Conservation (phyloP, 1,140 invertebrate genomes). For the Berghia stephanieae region DNA sequence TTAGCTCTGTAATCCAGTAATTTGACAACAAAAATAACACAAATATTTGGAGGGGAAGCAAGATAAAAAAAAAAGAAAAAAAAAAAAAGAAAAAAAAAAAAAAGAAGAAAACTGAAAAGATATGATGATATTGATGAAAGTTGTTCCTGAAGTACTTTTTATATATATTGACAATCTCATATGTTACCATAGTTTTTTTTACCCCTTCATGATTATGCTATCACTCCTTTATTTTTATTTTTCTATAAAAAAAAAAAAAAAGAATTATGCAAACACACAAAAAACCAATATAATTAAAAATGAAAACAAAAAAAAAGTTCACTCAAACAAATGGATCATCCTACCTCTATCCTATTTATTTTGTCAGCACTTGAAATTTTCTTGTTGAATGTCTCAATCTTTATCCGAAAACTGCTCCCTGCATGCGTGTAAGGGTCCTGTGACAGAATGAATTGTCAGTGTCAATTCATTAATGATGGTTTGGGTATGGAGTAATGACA, state of each 20-base stretch:
- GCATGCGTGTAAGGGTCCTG: slow-evolving; percentile 69
- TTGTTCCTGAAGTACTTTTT: too few relatives aligned
- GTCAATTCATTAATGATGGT: not conserved
- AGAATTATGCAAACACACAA: not conserved
- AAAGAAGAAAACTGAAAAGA: too few relatives aligned
- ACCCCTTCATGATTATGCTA: too few relatives aligned
- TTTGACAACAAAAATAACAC: too few relatives aligned
- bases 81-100: too few relatives aligned
- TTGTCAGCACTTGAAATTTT: slow-evolving; percentile 82
- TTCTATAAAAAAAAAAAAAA: not conserved
- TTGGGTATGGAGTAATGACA: not conserved
- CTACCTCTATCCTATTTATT: slow-evolving; percentile 85
- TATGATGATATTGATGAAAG: too few relatives aligned
- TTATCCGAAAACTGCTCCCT: slow-evolving; percentile 80
- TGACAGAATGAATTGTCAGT: slow-evolving; percentile 53
- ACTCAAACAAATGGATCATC: not conserved
- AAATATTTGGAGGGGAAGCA: too few relatives aligned
- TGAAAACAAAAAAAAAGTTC: not conserved
- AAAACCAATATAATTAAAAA: not conserved
- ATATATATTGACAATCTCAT: too few relatives aligned
- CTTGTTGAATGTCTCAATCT: slow-evolving; percentile 88
- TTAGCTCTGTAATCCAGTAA: too few relatives aligned
- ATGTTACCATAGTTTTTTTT: too few relatives aligned
- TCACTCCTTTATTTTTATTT: not conserved
- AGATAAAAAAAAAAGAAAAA: too few relatives aligned